Percentiles rank a stretch among this genome's conserved stretches.
These are phyloP conservation scores for Turritopsis dohrnii DNA, from an alignment of 30 jellyfish, hydroid and myxozoan genomes.

Conservation along the genomic window DNA sequence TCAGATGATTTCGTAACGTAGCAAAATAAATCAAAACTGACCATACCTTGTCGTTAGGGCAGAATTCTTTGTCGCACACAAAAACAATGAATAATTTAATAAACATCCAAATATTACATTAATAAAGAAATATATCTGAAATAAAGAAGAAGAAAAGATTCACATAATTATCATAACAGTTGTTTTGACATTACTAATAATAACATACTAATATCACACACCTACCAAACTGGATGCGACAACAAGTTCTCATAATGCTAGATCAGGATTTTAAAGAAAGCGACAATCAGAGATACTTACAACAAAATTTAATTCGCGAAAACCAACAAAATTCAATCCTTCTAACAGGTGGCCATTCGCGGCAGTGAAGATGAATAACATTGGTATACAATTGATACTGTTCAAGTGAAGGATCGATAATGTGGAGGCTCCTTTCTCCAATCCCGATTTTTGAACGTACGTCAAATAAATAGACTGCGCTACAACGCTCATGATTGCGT, in stretches of 20 bases:
- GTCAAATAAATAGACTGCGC: slow-evolving; percentile 85
- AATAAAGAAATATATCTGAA: slow-evolving; percentile 59
- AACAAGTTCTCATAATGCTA: not conserved
- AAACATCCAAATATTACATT: slow-evolving; percentile 82
- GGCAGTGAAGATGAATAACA: slow-evolving; percentile 41
- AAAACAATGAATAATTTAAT: slow-evolving; percentile 70
- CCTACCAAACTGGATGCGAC: not conserved
- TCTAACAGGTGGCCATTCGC: slow-evolving; percentile 50
- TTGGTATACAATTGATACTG: slow-evolving; percentile 93
- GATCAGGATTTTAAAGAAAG: not conserved
- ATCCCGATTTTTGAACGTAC: slow-evolving; percentile 91
- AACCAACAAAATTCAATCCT: slow-evolving; percentile 46
- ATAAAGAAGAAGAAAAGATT: too few species aligned
- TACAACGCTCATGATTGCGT: slow-evolving; percentile 73
- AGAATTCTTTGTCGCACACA: slow-evolving; percentile 95
- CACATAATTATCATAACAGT: too few species aligned
- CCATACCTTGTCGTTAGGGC: slow-evolving; percentile 91
- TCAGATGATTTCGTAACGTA: not conserved
- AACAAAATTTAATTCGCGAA: slow-evolving; percentile 33
- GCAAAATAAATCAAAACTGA: not conserved
- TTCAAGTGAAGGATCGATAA: slow-evolving; percentile 75
- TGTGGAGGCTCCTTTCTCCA: slow-evolving; percentile 73
- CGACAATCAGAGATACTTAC: slow-evolving; percentile 50
- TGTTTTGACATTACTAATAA: not conserved
- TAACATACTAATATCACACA: not conserved